A percentile compares a stretch with the other conserved stretches of the same genome.
These are phyloP conservation scores for Columbina picui DNA, from an alignment of 2,113 vertebrate genomes.

Conservation along the genomic window DNA sequence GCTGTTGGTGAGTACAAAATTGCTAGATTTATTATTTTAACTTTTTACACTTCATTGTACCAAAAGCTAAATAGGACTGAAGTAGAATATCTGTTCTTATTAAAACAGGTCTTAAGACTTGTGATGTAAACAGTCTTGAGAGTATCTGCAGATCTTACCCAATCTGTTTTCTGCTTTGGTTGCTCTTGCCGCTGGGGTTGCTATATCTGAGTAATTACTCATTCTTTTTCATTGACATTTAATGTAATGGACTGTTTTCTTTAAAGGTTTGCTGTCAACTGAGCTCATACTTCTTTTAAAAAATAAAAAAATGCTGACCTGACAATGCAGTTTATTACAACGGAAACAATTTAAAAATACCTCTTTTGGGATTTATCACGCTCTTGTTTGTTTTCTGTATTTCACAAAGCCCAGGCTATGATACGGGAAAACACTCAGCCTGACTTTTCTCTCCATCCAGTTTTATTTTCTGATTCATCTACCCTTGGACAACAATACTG, in stretches of 20 bases:
- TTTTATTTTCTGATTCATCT: background rate
- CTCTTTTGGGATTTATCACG: background rate
- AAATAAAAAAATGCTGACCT: background rate
- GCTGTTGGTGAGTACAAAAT: background rate
- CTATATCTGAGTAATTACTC: slow-evolving; percentile 2
- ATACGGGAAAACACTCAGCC: background rate
- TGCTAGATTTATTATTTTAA: background rate
- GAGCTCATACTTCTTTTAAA: background rate
- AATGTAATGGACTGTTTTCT: background rate
- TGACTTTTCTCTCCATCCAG: background rate
- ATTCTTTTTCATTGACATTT: slow-evolving; percentile 18
- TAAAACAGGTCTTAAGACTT: background rate
- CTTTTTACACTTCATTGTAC: background rate
- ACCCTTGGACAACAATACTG: background rate
- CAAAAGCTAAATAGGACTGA: background rate
- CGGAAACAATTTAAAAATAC: background rate
- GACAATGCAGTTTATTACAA: background rate
- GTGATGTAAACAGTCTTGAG: background rate
- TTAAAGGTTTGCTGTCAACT: background rate
- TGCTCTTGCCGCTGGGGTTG: slow-evolving; percentile 39
- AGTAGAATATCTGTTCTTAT: background rate
- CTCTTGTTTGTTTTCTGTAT: background rate
- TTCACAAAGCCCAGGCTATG: background rate
- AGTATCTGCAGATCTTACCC: background rate
- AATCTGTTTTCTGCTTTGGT: background rate